Percentiles rank a stretch among this genome's conserved stretches.
Evolutionary conservation across 2,888 invertebrate species (phyloP).

Genomic region (Stegana nigrithorax): DNA sequence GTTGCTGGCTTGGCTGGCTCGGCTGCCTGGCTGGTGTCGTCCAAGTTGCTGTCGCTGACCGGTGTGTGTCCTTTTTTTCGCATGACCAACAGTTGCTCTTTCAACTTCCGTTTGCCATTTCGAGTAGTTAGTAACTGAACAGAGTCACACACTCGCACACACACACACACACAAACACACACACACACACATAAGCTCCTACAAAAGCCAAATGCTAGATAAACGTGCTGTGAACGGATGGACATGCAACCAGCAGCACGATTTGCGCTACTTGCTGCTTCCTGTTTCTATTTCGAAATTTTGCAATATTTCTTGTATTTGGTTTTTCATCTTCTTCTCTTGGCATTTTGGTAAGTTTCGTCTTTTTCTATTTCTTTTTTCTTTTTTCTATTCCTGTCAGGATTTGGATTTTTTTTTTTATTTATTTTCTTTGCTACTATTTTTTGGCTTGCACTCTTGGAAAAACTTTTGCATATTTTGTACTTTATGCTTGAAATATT

Average conservation of each 20-base stretch:
- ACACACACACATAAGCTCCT: too few species aligned
- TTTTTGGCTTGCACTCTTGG: conserved; percentile 17
- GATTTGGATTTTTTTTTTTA: not conserved
- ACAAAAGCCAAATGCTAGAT: too few species aligned
- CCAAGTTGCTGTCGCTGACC: too few species aligned
- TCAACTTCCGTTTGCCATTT: conserved; percentile 53
- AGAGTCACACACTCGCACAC: conserved; percentile 52
- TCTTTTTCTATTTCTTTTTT: conserved; percentile 2
- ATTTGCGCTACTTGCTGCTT: conserved; percentile 3
- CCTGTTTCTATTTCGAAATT: conserved; percentile 13
- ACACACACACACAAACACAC: not conserved
- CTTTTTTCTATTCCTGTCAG: not conserved
- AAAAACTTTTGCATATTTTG: conserved; percentile 58
- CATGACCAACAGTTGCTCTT: conserved; percentile 42
- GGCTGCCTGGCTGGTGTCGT: too few species aligned
- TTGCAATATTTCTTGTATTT: conserved; percentile 15
- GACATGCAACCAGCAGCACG: conserved; percentile 6
- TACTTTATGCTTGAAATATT: conserved; percentile 59
- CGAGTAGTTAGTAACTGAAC: conserved; percentile 32
- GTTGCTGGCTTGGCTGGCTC: too few species aligned
- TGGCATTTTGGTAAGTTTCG: conserved; percentile 8
- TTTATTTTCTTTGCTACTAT: not conserved
- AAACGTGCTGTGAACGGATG: too few species aligned
- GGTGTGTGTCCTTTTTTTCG: too few species aligned
- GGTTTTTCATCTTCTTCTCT: conserved; percentile 13